These are phyloP conservation scores for Erebia epiphron DNA, from an alignment of 2,888 invertebrate genomes.

Conservation along the genomic window DNA sequence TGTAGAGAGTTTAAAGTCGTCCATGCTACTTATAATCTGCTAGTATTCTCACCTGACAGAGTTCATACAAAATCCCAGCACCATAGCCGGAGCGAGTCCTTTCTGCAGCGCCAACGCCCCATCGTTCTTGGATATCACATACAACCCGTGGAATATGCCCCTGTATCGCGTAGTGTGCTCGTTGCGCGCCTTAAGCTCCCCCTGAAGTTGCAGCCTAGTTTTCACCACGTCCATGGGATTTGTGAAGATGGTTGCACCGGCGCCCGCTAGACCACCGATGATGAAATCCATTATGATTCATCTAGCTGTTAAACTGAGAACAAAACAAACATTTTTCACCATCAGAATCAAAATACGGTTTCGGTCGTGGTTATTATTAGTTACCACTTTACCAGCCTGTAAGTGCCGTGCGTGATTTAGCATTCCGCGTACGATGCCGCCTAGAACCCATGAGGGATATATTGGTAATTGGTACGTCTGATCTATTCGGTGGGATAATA, in stretches of 20 bases:
- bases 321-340: not conserved
- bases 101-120: conserved; percentile 89
- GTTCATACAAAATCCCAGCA: conserved; percentile 88
- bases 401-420: no score
- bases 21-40: not conserved
- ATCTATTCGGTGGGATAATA: no score
- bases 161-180: conserved; percentile 82
- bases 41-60: conserved; percentile 66
- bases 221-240: conserved; percentile 96
- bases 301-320: conserved; percentile 1
- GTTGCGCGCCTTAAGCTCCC: conserved; percentile 84
- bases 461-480: no score
- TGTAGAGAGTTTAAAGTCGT: conserved; percentile 84
- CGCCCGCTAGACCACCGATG: conserved; percentile 88
- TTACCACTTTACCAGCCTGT: no score
- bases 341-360: no score
- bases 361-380: no score
- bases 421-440: no score
- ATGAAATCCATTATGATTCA: conserved; percentile 85
- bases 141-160: conserved; percentile 90
- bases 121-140: conserved; percentile 87
- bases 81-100: conserved; percentile 91
- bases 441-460: no score
- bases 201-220: conserved; percentile 93
- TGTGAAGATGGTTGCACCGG: conserved; percentile 90